Conservation (phyloP, 2,797 vertebrate genomes). For the Serranus cabrilla region DNA sequence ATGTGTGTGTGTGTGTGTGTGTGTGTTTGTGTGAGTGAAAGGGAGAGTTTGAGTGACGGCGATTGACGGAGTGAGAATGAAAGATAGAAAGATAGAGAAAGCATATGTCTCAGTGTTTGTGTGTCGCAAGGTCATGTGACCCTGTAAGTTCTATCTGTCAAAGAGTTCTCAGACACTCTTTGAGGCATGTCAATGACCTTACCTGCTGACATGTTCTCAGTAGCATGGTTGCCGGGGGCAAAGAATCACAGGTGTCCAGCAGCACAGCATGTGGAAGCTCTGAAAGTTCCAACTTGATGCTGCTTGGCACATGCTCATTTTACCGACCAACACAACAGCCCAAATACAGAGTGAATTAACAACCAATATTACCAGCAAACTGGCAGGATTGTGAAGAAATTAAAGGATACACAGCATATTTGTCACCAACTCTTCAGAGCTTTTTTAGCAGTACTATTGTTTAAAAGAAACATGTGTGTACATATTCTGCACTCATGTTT, state of each 20-base stretch:
- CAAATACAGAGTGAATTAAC: no score
- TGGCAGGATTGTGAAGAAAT: no score
- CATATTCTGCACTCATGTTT: no score
- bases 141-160: constrained; percentile 33
- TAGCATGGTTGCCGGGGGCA: neutral
- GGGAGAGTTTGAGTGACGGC: neutral
- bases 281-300: neutral
- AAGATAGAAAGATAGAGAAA: constrained; percentile 23
- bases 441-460: no score
- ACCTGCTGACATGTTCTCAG: constrained; percentile 33
- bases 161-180: constrained; percentile 18
- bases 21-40: neutral
- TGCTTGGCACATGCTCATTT: no score
- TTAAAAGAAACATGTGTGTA: no score
- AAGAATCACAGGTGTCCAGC: neutral
- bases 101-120: constrained; percentile 54
- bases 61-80: constrained; percentile 17
- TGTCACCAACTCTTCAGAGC: no score
- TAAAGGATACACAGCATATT: no score
- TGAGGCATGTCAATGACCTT: constrained; percentile 30
- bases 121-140: constrained; percentile 58
- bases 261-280: neutral
- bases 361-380: no score
- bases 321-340: no score
- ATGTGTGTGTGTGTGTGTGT: constrained; percentile 4